Base-by-base conservation (phyloP, 2,113 vertebrate species). In the Chionodraco myersi region DNA sequence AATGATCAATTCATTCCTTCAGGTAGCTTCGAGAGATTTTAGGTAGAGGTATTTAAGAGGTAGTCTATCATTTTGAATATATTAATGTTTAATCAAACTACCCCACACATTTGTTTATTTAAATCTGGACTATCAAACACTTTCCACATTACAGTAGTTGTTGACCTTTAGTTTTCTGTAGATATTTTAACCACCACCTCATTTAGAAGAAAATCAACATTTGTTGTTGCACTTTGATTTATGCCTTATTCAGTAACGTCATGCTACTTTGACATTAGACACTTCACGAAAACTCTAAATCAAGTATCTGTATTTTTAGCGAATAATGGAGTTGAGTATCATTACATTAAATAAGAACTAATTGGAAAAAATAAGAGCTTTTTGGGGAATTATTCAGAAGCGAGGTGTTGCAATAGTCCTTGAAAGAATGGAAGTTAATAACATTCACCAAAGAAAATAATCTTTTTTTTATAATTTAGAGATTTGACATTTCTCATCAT, bases 161-260 rank as follows among this genome's bases (percentile, higher is more conserved):
- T 26, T 26, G 26, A 26, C 26, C 2, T 3, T 26, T 26, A 26
- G 26, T 26, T 26, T 26, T 3, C 26, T 36, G 36, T 36, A 36
- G 36, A 5, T 36, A 5, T 6, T 36, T 36, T 5, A 2, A 60
- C 41, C 58, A 12, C 2, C 45, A 12, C 12, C 9, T 68, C 8
- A 6, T 77, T 48, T 7, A 79, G 23, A 65, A 61, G 36, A 64
- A 67, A 45, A 63, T 23, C 9, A 0, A 21, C 49, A 9, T 68
- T 53, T 68, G 65, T 23, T 59, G 16, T 78, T 74, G 87, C 85
- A 90, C 88, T 92, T 88, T 89, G 72, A 85, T 82, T 84, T 75
- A 14, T 85, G 91, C 89, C 90, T 91, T 89, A 88, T 79, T 60
- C 41, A 59, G 62, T 69, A 59, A 58, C 34, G 5, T 58, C 47